Percentiles rank a stretch among this genome's conserved stretches.
Evolutionary conservation across 2,113 vertebrate species (phyloP).

Genomic region (Spermophilus dauricus): DNA sequence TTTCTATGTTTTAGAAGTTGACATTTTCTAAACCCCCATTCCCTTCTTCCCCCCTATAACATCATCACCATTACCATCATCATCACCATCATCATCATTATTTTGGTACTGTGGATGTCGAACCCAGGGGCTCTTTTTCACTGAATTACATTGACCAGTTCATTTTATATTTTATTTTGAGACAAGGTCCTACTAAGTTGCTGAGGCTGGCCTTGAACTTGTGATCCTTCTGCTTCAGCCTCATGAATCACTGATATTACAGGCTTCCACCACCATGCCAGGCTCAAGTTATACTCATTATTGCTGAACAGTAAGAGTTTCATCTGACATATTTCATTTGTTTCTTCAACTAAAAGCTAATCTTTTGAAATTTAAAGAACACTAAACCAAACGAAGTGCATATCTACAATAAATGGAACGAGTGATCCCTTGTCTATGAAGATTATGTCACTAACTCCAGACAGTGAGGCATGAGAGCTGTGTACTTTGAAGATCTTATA

Average conservation of each 20-base stretch:
- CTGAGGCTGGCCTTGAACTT: too few relatives aligned
- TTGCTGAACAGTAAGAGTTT: constrained; percentile 35
- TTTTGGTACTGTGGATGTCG: too few relatives aligned
- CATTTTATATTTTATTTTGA: too few relatives aligned
- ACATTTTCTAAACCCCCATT: background rate
- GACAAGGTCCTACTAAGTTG: too few relatives aligned
- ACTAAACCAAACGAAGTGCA: background rate
- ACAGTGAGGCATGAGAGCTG: background rate
- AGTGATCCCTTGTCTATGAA: background rate
- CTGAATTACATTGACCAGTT: too few relatives aligned
- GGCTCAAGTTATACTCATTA: constrained; percentile 32
- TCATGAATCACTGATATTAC: too few relatives aligned
- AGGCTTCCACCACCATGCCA: too few relatives aligned
- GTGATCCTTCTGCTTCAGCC: too few relatives aligned
- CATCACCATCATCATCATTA: too few relatives aligned
- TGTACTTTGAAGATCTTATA: background rate
- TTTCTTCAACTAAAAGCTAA: constrained; percentile 24
- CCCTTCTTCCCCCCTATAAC: too few relatives aligned
- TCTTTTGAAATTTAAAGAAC: constrained; percentile 45
- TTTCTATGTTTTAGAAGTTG: constrained; percentile 57
- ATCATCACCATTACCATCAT: too few relatives aligned
- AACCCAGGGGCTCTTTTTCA: too few relatives aligned
- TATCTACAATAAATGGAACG: constrained; percentile 5
- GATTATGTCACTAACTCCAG: background rate
- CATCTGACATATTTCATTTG: background rate